Percentiles rank a stretch among this genome's conserved stretches.
Evolutionary conservation across 2,113 vertebrate genomes (phyloP).

Genomic region (Myrmophylax atrothorax): DNA sequence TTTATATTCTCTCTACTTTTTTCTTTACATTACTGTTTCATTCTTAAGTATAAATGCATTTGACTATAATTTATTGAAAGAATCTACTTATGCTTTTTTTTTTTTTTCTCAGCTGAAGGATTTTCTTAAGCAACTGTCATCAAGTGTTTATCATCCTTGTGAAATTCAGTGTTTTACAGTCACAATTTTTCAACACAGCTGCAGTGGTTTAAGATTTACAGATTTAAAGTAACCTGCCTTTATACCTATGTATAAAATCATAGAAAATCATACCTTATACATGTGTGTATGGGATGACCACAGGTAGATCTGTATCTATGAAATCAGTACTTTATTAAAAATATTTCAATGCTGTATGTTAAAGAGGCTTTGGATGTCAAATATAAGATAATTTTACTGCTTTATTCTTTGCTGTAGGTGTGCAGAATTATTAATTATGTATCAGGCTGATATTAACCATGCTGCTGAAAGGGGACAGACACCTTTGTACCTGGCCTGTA

Average conservation of each 20-base stretch:
- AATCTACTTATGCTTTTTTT: neutral
- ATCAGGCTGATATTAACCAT: conserved; percentile 83
- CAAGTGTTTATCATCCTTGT: neutral
- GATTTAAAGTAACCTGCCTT: neutral
- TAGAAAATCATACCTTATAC: neutral
- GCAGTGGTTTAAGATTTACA: neutral
- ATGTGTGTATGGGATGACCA: neutral
- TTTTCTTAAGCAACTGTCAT: neutral
- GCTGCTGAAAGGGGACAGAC: conserved; percentile 83
- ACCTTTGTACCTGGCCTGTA: conserved; percentile 87
- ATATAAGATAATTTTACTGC: neutral
- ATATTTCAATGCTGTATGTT: neutral
- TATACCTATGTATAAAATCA: neutral
- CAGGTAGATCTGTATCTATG: neutral
- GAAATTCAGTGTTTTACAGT: neutral
- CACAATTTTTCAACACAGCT: neutral
- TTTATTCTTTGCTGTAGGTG: conserved; percentile 78
- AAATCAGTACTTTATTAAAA: neutral
- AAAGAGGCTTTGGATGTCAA: neutral
- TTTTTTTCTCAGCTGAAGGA: neutral
- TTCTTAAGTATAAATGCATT: neutral
- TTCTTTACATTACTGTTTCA: neutral
- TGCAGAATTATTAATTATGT: conserved; percentile 85
- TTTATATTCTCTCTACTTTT: neutral
- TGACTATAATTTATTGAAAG: neutral